A percentile compares a stretch with the other conserved stretches of the same genome.
phyloP scores from a whole-genome alignment of 1,140 invertebrate genomes.

The Meloidogyne hapla region DNA sequence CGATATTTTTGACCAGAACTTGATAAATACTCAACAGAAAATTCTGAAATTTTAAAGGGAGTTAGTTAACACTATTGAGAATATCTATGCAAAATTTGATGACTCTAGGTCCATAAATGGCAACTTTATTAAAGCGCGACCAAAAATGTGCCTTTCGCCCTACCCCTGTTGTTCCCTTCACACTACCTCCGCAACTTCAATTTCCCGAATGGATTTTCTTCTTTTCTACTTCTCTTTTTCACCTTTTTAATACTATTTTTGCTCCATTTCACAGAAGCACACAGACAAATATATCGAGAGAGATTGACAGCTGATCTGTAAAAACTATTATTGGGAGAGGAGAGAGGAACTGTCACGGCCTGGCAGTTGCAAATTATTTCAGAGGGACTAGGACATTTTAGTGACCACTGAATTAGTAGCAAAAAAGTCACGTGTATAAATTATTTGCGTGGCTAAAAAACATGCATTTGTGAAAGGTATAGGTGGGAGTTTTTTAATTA shows the following conservation, averaged over 20 bases:
- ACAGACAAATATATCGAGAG: background rate
- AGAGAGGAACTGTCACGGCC: constrained; percentile 1
- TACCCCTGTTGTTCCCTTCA: background rate
- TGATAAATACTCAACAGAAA: background rate
- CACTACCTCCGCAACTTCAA: background rate
- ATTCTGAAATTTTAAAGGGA: background rate
- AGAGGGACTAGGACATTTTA: background rate
- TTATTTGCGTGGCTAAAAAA: background rate
- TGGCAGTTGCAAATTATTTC: background rate
- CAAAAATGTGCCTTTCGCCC: background rate
- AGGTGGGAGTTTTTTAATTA: too few species aligned
- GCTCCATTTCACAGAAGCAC: constrained; percentile 4
- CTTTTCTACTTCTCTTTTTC: background rate
- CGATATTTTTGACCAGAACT: background rate
- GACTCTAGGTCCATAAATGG: background rate
- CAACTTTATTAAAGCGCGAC: background rate
- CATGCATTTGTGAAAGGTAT: background rate
- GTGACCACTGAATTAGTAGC: background rate
- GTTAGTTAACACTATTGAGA: background rate
- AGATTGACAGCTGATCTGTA: constrained; percentile 2
- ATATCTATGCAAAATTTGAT: background rate
- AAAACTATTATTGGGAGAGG: background rate
- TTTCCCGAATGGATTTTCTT: constrained; percentile 1
- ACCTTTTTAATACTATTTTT: constrained; percentile 6
- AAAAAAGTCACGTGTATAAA: background rate